phyloP scores from a whole-genome alignment of 2,888 invertebrate genomes.

The Tolmerus cingulatus region DNA sequence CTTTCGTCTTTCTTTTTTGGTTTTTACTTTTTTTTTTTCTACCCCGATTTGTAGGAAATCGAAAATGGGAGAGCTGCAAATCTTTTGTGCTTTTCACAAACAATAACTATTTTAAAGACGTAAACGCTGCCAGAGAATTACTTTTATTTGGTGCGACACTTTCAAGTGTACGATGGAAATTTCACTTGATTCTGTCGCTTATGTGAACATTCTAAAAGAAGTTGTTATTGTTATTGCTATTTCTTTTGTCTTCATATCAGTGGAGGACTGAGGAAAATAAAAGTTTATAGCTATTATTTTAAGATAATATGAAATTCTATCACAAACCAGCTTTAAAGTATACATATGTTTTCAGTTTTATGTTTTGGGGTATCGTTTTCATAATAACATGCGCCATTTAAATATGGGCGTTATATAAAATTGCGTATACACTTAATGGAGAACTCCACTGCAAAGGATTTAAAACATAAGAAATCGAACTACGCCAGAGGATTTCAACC shows the following conservation, averaged over 20 bases:
- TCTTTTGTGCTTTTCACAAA: slow-evolving; percentile 17
- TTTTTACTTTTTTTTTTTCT: no score
- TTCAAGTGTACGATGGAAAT: neutral
- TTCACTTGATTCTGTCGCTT: neutral
- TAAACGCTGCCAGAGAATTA: neutral
- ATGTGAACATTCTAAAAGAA: neutral
- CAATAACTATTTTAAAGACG: slow-evolving; percentile 15
- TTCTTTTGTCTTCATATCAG: neutral
- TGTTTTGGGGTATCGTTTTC: no score
- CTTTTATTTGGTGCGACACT: neutral
- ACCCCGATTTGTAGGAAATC: neutral
- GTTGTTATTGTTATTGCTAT: neutral
- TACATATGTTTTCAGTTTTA: no score
- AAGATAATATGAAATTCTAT: neutral
- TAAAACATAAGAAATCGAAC: no score
- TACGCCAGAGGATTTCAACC: no score
- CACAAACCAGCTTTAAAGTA: neutral
- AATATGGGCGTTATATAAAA: no score
- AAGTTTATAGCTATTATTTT: neutral
- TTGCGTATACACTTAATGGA: no score
- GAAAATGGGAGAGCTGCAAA: slow-evolving; percentile 1
- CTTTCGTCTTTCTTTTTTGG: neutral
- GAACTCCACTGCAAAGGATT: no score
- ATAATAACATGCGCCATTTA: no score
- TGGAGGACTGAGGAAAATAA: neutral